Percentiles rank a stretch among this genome's conserved stretches.
Evolutionary conservation across 2,797 vertebrate species (phyloP).

Genomic region (Telmatherina bonti): DNA sequence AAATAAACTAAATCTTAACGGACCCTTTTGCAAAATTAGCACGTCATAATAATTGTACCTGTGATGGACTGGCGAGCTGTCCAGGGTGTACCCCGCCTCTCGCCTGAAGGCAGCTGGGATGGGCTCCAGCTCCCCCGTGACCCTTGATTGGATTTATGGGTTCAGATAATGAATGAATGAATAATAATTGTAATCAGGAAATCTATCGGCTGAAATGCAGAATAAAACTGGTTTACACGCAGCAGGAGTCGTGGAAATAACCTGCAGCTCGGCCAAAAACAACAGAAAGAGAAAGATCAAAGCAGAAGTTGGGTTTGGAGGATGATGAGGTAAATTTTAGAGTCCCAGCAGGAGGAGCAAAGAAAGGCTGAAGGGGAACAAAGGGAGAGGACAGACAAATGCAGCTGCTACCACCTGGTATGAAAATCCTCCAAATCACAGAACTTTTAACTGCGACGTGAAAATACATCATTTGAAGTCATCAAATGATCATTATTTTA

Average conservation of each 20-base stretch:
- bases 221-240: not conserved
- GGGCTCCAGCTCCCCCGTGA: too few relatives aligned
- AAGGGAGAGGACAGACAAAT: not conserved
- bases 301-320: conserved; percentile 2
- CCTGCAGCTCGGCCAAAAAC: conserved; percentile 12
- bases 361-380: conserved; percentile 15
- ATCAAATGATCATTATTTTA: not conserved
- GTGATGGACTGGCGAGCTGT: too few relatives aligned
- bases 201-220: not conserved
- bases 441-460: not conserved
- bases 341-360: conserved; percentile 35
- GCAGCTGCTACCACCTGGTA: not conserved
- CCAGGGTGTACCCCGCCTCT: too few relatives aligned
- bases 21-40: not conserved
- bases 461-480: not conserved
- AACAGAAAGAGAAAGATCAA: conserved; percentile 34
- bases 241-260: not conserved
- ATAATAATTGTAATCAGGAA: not conserved
- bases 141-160: too few relatives aligned
- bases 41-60: not conserved
- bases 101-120: too few relatives aligned
- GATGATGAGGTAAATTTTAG: conserved; percentile 22
- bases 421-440: not conserved
- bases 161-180: too few relatives aligned
- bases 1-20: not conserved